Base-by-base conservation (phyloP, 1,140 invertebrate genomes). In the Prorops nasuta region DNA sequence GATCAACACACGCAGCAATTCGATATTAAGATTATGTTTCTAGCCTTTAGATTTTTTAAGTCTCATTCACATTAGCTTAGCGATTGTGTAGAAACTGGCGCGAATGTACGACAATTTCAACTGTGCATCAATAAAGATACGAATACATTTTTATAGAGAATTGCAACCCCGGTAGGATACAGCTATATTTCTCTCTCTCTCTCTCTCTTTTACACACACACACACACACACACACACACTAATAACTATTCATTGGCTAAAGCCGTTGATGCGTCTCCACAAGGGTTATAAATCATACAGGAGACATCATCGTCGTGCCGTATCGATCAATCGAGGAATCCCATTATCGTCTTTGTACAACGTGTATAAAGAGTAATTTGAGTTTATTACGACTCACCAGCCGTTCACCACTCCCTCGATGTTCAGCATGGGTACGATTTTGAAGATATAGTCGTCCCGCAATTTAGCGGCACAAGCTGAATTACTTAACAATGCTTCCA, bases 381-480 rank as follows among this genome's bases (percentile, higher is more conserved):
- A n/a, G n/a, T n/a, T n/a, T n/a, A n/a, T n/a, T n/a, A n/a, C n/a
- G 19, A 83, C 84, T 86, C 76, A 92, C 90, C 89, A 92, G 49
- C 92, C 92, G 74, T 92, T 91, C 55, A 91, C 83, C 14, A 94
- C 91, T 7, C 92, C 92, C 70, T 94, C 92, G 6, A 89, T 85
- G 77, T 94, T 94, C 31, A 94, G 77, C 87, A 94, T 91, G 2
- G 92, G 91, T 22, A 94, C 83, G 44, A 94, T 83, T 73, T 94
- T 92, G 78, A 94, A 91, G 17, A 94, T 81, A 76, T 86, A 93
- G 54, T 84, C 80, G 47, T 86, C 79, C 14, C 90, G 77, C 0
- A 93, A 79, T 36, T 79, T 78, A 15, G 76, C 71, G 1, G 85
- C 84, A 8, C 80, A 75, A 2, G 73, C 50, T 1, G 82, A 78